Conservation (phyloP, 2,113 vertebrate genomes). For the Actenoides lindsayi region DNA sequence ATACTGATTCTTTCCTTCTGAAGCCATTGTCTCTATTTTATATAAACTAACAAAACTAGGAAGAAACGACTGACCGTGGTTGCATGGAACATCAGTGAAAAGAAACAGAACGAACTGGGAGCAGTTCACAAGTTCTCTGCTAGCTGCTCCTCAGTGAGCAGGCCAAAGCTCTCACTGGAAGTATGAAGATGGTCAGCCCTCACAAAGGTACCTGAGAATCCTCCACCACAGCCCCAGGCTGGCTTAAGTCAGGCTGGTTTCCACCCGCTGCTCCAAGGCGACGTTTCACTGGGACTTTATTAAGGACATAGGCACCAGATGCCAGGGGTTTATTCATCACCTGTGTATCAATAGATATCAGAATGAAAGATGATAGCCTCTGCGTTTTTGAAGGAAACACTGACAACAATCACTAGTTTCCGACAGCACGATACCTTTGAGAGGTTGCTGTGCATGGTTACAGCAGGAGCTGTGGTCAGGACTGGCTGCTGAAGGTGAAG, state of each 20-base stretch:
- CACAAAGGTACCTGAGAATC: constrained; percentile 75
- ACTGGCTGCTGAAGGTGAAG: constrained; percentile 78
- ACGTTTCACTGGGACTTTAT: constrained; percentile 89
- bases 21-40: background rate
- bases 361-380: rapidly evolving
- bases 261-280: constrained; percentile 76
- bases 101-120: background rate
- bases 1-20: background rate
- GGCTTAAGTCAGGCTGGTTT: constrained; percentile 77
- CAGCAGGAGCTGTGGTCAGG: constrained; percentile 63
- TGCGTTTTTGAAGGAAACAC: background rate
- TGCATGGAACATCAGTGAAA: background rate
- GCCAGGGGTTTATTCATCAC: constrained; percentile 85
- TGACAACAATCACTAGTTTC: background rate
- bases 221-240: constrained; percentile 73
- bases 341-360: constrained; percentile 39
- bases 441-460: constrained; percentile 75
- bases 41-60: background rate
- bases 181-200: rapidly evolving
- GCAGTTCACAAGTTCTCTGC: background rate
- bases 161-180: background rate
- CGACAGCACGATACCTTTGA: constrained; percentile 67
- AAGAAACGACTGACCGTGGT: background rate
- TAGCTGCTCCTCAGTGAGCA: background rate
- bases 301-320: constrained; percentile 89